Base-by-base conservation (phyloP, 2,797 vertebrate genomes). In the Thamnophis elegans region DNA sequence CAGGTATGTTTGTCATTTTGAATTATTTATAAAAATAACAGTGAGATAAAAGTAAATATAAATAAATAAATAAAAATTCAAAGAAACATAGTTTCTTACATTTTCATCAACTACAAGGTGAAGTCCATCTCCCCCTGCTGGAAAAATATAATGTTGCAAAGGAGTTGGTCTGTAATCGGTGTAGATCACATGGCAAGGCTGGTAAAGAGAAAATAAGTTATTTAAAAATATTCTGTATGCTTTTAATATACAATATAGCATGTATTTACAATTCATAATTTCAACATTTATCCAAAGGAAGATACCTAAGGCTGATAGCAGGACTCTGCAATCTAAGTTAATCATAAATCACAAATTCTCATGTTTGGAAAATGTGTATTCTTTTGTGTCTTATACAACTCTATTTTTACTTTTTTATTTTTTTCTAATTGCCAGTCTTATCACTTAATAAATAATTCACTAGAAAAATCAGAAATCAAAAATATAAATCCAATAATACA, bases 91-190 rank as follows among this genome's bases (percentile, higher is more conserved):
- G 51, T 58, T 85, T 13, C 98, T 98, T 97, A 99, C 99, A 13
- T 99, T 99, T 98, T 99, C 99, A 97, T 99, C 99, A 91, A 99
- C 99, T 22, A 99, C 99, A 26, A 99, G 97, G 94, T 99, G 99
- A 92, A 99, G 98, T 96, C 99, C 99, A 93, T 99, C 99, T 89
- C 99, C 99, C 85, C 99, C 99, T 97, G 99, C 98, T 98, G 99
- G 99, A 95, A 99, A 99, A 94, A 99, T 97, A 96, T 99, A 99
- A 97, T 99, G 99, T 42, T 99, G 99, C 97, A 99, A 97, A 0
- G 99, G 99, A 95, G 99, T 99, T 13, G 99, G 99, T 7, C 99
- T 98, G 95, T 99, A 99, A 92, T 99, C 99, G 4, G 99, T 99
- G 96, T 99, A 99, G 94, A 99, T 98, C 32, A 99, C 99, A 87